Percentiles rank a stretch among this genome's conserved stretches.
phyloP scores from a whole-genome alignment of 2,888 invertebrate genomes.

The Cremastobaeus sp. region DNA sequence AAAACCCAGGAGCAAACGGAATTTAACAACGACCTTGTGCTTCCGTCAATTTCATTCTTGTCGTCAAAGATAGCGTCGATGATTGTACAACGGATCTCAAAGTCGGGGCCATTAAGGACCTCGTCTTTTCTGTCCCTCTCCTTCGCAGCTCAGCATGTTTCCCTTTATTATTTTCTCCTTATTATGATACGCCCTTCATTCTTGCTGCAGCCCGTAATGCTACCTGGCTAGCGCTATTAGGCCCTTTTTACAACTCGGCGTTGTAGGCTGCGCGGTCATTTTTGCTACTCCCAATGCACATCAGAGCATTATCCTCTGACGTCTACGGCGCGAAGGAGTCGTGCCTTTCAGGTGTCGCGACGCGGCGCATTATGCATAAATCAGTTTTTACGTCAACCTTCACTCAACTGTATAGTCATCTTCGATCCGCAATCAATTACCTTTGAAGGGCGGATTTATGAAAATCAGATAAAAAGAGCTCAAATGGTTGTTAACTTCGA shows the following conservation, averaged over 20 bases:
- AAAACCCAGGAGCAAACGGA: too few relatives aligned
- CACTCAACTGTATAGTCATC: not conserved
- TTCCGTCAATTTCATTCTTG: slow-evolving; percentile 40
- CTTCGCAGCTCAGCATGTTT: not conserved
- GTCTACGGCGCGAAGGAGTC: slow-evolving; percentile 34
- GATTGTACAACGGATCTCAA: slow-evolving; percentile 64
- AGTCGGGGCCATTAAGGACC: slow-evolving; percentile 49
- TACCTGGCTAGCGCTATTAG: slow-evolving; percentile 51
- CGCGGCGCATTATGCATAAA: slow-evolving; percentile 34
- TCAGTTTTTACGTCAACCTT: slow-evolving; percentile 13
- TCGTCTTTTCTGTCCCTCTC: slow-evolving; percentile 9
- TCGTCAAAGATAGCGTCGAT: slow-evolving; percentile 50
- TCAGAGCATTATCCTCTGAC: slow-evolving; percentile 34
- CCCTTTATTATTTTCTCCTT: slow-evolving; percentile 55
- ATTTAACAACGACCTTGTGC: slow-evolving; percentile 33
- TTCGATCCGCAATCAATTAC: slow-evolving; percentile 19
- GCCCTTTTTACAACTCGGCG: slow-evolving; percentile 36
- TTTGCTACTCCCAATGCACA: slow-evolving; percentile 23
- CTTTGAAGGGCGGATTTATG: slow-evolving; percentile 3
- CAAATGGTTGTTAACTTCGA: slow-evolving; percentile 1
- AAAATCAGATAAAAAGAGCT: not conserved
- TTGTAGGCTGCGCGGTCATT: slow-evolving; percentile 19
- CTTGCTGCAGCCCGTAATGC: slow-evolving; percentile 38
- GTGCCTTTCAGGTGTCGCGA: slow-evolving; percentile 25
- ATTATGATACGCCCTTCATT: slow-evolving; percentile 53